Base-by-base conservation (phyloP, 1,140 invertebrate species). In the Kradibia gibbosae region DNA sequence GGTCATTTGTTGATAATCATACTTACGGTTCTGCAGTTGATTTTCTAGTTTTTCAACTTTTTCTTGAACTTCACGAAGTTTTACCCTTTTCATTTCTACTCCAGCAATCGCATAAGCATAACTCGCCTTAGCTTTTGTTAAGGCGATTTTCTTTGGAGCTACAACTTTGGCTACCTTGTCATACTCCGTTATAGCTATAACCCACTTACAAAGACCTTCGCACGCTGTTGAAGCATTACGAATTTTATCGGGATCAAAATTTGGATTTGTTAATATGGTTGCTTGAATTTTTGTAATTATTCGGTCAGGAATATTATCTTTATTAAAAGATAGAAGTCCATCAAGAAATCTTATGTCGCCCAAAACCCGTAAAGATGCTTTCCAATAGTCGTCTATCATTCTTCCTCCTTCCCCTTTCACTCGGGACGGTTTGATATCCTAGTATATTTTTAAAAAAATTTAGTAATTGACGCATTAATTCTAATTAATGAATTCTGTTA, bases 141-240 rank as follows among this genome's bases (percentile, higher is more conserved):
- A 87, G 0, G 96, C 95, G 75, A 94, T 91, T 87, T 96, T 97
- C 86, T 96, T 98, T 0, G 97, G 97, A 0, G 95, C 95, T 22
- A 99, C 96, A n/a, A 98, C 94, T 89, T 96, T 96, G 1, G 96
- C 97, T 0, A 98, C 97, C 81, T 95, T 94, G 89, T 99, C 97
- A 87, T 98, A 99, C 85, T 98, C 97, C 22, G 96, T 95, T 86
- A 99, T 94, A 0, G 96, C 96, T 77, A 96, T 94, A 0, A 98
- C 96, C 98, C 98, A 98, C 85, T 96, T 96, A 85, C 96, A 98
- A 42, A 99, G 91, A 86, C 94, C 95, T 89, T 96, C 95, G 74
- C 94, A 95, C 3, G 95, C 95, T 0, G 94, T 94, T 0, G 95
- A 96, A 1, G 95, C 95, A 2, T 92, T 90, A 85, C 94, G 95